Evolutionary conservation across 2,888 invertebrate species (phyloP).

Genomic region (Frankliniella fusca): DNA sequence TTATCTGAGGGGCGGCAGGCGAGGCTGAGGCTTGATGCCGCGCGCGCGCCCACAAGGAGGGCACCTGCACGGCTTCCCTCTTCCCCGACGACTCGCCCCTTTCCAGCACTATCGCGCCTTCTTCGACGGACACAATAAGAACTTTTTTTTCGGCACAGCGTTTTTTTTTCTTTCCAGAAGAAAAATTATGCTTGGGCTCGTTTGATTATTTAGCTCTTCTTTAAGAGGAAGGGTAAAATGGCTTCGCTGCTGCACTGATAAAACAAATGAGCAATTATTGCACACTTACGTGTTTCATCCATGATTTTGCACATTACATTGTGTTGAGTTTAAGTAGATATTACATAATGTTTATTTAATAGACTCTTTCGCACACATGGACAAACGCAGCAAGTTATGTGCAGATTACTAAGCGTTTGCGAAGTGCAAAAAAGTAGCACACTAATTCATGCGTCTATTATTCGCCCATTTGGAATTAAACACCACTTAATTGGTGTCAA

Average conservation of each 20-base stretch:
- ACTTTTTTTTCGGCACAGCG: neutral
- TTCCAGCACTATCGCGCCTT: neutral
- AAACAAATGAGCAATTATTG: too few species aligned
- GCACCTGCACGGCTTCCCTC: neutral
- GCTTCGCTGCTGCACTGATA: too few species aligned
- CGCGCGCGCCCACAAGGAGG: neutral
- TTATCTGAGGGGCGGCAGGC: neutral
- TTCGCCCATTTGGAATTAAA: neutral
- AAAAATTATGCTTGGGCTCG: neutral
- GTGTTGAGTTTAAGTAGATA: too few species aligned
- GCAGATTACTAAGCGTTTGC: too few species aligned
- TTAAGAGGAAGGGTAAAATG: neutral
- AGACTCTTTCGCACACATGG: too few species aligned
- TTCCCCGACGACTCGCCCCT: neutral
- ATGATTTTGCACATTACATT: too few species aligned
- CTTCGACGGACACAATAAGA: neutral
- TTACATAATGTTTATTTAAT: too few species aligned
- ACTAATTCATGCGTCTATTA: neutral
- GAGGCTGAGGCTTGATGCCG: neutral
- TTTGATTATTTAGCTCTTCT: neutral
- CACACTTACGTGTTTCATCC: too few species aligned
- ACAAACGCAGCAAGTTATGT: too few species aligned
- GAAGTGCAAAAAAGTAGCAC: neutral
- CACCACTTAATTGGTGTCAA: too few species aligned
- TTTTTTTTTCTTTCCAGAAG: neutral